Evolutionary conservation across 2,888 invertebrate species (phyloP).

Genomic region (Sisyra nigra): DNA sequence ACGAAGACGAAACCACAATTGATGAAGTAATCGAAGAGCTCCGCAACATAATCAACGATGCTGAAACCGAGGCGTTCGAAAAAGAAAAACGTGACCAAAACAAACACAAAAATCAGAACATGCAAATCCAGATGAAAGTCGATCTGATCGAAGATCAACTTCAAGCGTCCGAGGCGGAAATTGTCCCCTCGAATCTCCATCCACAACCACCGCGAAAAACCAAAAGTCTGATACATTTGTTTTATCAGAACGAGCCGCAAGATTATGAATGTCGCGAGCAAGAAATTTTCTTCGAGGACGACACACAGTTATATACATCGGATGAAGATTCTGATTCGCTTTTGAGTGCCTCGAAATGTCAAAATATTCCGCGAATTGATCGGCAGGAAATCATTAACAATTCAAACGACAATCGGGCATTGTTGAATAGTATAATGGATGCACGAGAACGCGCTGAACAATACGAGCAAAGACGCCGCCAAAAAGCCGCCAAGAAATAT

Average conservation of each 20-base stretch:
- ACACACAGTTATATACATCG: constrained; percentile 36
- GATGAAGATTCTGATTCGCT: constrained; percentile 57
- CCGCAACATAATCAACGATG: constrained; percentile 70
- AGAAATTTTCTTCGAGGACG: constrained; percentile 38
- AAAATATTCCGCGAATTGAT: constrained; percentile 9
- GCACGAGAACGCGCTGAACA: constrained; percentile 29
- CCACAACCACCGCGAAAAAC: constrained; percentile 69
- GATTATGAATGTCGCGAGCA: constrained; percentile 29
- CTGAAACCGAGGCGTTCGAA: constrained; percentile 50
- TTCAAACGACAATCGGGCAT: constrained; percentile 29
- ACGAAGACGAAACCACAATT: constrained; percentile 66
- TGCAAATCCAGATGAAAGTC: constrained; percentile 16
- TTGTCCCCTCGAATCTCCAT: constrained; percentile 59
- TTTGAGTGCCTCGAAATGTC: constrained; percentile 40
- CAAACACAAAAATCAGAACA: constrained; percentile 19
- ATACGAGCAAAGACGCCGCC: constrained; percentile 18
- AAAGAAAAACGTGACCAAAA: constrained; percentile 25
- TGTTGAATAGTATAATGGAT: constrained; percentile 39
- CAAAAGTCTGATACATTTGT: constrained; percentile 52
- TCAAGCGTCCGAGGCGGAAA: constrained; percentile 37
- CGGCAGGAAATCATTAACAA: constrained; percentile 6
- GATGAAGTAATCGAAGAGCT: constrained; percentile 78
- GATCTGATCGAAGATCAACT: not conserved
- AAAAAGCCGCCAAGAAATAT: constrained; percentile 18
- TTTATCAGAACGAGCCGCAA: constrained; percentile 37